phyloP scores from a whole-genome alignment of 2,113 vertebrate species.

The Ctenodactylus gundi region DNA sequence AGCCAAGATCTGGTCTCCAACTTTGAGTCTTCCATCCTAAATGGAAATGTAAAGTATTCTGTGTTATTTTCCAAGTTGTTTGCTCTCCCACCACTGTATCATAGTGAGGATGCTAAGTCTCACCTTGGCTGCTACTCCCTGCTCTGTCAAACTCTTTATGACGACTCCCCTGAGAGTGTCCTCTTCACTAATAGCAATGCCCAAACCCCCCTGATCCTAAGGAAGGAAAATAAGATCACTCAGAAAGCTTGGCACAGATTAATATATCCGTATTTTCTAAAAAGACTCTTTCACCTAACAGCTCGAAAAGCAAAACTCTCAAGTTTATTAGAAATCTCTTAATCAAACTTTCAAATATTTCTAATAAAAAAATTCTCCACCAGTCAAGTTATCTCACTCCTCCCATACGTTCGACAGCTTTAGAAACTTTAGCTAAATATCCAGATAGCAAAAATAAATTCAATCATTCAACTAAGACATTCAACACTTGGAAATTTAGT shows the following conservation, averaged over 20 bases:
- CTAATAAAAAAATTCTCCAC: background rate
- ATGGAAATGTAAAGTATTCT: constrained; percentile 27
- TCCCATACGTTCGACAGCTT: background rate
- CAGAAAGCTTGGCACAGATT: background rate
- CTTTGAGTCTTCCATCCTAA: constrained; percentile 90
- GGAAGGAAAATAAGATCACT: constrained; percentile 29
- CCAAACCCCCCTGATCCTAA: constrained; percentile 91
- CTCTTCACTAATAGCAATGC: constrained; percentile 90
- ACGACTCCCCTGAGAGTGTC: constrained; percentile 86
- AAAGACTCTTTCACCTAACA: background rate
- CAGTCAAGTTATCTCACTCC: background rate
- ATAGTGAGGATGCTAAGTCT: background rate
- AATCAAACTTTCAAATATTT: background rate
- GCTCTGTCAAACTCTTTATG: constrained; percentile 89
- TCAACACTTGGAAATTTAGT: background rate
- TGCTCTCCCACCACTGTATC: background rate
- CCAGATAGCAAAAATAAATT: background rate
- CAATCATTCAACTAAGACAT: background rate
- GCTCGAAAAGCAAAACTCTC: background rate
- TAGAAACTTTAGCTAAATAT: constrained; percentile 3
- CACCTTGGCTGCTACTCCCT: constrained; percentile 87
- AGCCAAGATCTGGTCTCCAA: constrained; percentile 89
- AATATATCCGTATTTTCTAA: background rate
- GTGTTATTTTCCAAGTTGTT: background rate
- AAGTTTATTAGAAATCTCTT: constrained; percentile 21